phyloP scores from a whole-genome alignment of 2,888 invertebrate species.

The Branchipolynoe longqiensis region DNA sequence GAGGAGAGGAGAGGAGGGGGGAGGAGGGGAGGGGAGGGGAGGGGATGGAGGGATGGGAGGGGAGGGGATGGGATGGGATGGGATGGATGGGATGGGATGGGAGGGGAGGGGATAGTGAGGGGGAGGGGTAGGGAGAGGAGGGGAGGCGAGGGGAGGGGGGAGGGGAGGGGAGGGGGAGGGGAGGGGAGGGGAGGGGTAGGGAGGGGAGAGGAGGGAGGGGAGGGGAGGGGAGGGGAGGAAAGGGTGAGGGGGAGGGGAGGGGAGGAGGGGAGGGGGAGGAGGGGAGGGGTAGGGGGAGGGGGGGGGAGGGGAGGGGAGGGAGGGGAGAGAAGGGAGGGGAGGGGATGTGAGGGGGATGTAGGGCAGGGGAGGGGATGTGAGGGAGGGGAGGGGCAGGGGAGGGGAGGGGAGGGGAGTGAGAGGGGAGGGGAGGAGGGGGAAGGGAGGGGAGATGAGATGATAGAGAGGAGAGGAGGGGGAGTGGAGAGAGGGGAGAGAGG shows the following conservation, averaged over 20 bases:
- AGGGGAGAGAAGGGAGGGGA: neutral
- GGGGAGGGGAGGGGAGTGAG: neutral
- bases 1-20: neutral
- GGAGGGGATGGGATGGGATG: no score
- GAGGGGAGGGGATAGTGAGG: neutral
- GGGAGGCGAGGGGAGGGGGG: neutral
- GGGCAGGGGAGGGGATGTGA: neutral
- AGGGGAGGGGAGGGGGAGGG: neutral
- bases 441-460: no score
- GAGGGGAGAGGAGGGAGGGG: neutral
- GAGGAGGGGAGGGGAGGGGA: neutral
- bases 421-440: no score
- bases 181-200: neutral
- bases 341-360: neutral
- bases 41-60: no score
- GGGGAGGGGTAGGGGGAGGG: neutral
- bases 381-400: neutral
- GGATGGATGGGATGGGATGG: neutral
- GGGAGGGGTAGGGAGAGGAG: neutral
- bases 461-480: neutral
- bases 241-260: neutral
- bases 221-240: neutral
- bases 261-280: neutral
- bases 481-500: neutral
- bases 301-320: neutral